phyloP scores from a whole-genome alignment of 2,113 vertebrate species.

The Anhinga anhinga region DNA sequence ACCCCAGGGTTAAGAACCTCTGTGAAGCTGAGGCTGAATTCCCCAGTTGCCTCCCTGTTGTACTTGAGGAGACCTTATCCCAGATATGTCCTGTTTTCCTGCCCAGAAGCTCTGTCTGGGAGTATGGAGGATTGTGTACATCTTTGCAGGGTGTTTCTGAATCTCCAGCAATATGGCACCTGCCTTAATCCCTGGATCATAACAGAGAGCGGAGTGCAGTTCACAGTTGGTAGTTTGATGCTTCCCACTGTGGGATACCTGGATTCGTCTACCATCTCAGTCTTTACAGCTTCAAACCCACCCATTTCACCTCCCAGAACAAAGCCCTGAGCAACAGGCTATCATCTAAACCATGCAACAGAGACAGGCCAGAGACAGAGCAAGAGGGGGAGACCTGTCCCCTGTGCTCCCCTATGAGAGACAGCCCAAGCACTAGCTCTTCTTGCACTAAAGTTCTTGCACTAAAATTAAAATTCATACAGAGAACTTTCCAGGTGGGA shows the following conservation, averaged over 20 bases:
- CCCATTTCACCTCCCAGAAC: neutral
- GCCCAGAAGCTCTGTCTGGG: neutral
- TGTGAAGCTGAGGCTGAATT: neutral
- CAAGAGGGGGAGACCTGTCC: neutral
- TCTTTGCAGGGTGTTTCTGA: neutral
- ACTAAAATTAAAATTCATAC: neutral
- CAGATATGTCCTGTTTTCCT: neutral
- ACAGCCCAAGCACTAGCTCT: neutral
- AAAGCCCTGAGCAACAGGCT: neutral
- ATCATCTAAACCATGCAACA: neutral
- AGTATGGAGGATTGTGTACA: neutral
- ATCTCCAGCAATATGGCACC: neutral
- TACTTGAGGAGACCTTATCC: neutral
- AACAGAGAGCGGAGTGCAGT: accelerated
- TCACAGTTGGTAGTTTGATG: neutral
- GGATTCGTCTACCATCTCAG: neutral
- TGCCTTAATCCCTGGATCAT: neutral
- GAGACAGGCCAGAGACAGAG: neutral
- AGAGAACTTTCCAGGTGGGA: neutral
- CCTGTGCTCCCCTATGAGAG: accelerated
- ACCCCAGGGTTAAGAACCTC: neutral
- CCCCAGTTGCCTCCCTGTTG: neutral
- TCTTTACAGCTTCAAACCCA: neutral
- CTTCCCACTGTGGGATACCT: neutral
- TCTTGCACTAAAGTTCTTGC: neutral